Evolutionary conservation across 2,797 vertebrate genomes (phyloP).

Genomic region (Syngnathus acus): DNA sequence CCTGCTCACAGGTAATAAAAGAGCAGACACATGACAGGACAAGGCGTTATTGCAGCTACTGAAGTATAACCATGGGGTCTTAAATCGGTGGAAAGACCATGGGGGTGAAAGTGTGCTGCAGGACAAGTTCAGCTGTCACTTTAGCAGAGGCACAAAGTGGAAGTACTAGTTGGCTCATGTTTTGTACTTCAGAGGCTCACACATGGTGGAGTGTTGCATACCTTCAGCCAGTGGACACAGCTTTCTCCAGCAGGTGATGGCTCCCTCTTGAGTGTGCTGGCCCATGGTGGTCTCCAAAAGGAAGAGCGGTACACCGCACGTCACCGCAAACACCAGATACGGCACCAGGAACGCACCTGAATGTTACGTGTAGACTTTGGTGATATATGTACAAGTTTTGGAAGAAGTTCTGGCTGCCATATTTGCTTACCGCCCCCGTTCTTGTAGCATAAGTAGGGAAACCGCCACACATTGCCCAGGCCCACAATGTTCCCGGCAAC

Average conservation of each 20-base stretch:
- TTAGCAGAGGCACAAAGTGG: too few relatives aligned
- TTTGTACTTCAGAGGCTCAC: too few relatives aligned
- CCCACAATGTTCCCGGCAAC: constrained; percentile 66
- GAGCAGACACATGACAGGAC: too few relatives aligned
- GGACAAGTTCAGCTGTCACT: too few relatives aligned
- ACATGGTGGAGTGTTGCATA: constrained; percentile 15
- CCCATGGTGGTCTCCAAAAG: constrained; percentile 64
- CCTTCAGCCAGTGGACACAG: constrained; percentile 68
- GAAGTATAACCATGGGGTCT: too few relatives aligned
- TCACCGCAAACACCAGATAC: constrained; percentile 66
- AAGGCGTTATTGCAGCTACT: too few relatives aligned
- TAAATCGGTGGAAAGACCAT: too few relatives aligned
- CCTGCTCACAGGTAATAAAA: too few relatives aligned
- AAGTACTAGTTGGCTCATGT: too few relatives aligned
- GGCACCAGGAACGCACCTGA: constrained; percentile 71
- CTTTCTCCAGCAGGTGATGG: constrained; percentile 66
- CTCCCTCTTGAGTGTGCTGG: constrained; percentile 68
- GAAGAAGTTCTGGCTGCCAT: background rate
- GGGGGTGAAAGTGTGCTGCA: too few relatives aligned
- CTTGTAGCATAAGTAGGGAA: constrained; percentile 74
- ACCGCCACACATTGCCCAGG: constrained; percentile 71
- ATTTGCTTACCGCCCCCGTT: constrained; percentile 68
- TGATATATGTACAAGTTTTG: background rate
- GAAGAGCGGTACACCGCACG: constrained; percentile 66
- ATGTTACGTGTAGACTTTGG: background rate